phyloP scores from a whole-genome alignment of 64 coral and sea anemone species.

The Astreopora myriophthalma region DNA sequence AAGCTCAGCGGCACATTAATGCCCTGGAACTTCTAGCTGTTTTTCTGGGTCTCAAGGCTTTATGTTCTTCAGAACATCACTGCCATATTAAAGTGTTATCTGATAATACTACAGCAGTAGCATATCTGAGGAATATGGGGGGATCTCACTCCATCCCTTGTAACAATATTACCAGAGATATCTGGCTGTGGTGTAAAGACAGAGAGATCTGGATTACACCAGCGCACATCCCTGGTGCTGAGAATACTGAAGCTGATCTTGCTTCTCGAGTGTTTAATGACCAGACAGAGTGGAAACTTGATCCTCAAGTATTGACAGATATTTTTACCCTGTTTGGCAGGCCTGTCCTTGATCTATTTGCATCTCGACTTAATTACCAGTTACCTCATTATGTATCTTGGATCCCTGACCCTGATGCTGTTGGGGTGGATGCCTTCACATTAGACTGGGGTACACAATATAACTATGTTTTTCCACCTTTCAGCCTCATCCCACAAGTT shows the following conservation, averaged over 20 bases:
- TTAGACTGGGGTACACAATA: neutral
- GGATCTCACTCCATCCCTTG: slow-evolving; percentile 27
- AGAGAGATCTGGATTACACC: neutral
- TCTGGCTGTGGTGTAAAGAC: neutral
- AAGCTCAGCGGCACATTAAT: slow-evolving; percentile 39
- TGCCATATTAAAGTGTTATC: slow-evolving; percentile 13
- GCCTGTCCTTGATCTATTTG: slow-evolving; percentile 16
- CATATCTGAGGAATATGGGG: slow-evolving; percentile 30
- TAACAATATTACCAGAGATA: neutral
- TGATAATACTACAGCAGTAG: slow-evolving; percentile 51
- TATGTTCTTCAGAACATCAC: slow-evolving; percentile 20
- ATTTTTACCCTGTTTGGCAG: neutral
- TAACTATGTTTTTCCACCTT: no score
- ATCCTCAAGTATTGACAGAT: neutral
- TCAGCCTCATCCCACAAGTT: neutral
- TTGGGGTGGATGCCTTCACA: no score
- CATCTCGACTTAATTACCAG: neutral
- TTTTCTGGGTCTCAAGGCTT: slow-evolving; percentile 18
- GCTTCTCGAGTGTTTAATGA: slow-evolving; percentile 10
- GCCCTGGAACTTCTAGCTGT: slow-evolving; percentile 26
- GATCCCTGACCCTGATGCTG: slow-evolving; percentile 8
- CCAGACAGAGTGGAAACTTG: slow-evolving; percentile 25
- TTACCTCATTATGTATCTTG: neutral
- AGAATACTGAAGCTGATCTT: no score
- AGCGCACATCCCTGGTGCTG: no score